Evolutionary conservation across 2,888 invertebrate genomes (phyloP), one percentile per base, ranked within the genome.

Genomic region (Ophion ellenae): DNA sequence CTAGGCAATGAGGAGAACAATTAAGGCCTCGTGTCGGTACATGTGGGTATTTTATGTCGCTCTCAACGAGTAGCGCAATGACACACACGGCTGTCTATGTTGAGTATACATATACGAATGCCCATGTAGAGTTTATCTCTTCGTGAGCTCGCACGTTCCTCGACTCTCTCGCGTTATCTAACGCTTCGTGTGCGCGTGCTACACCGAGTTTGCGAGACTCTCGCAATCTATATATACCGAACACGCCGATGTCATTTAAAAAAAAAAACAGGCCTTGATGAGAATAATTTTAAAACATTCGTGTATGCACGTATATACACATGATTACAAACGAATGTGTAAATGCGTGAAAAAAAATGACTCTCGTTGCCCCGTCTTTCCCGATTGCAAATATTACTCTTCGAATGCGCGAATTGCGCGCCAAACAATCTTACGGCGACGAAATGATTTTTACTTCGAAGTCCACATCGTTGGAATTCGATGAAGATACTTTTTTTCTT

Each of bases 1-100:
- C 89, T 88, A 86, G 87, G 85, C 89, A 89, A 88, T 89, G 89
- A 89, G 82, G 82, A 85, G 81, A 76, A 88, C 87, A 89, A 90
- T 90, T 89, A 89, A 89, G 70, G 89, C 87, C 76, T 86, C 88
- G 80, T 81, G 86, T 75, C 47, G 69, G 73, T 85, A 76, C 75
- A 69, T 71, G 73, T 67, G 47, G 28, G 40, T 28, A 57, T 69
- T 78, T 61, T 61, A 45, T 78, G 78, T 70, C 57, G 40, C 24
- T 47, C 61, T 61, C 45, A 63, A 61, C 47, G 45, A 57, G 53
- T 63, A 32, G 66, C 59, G 10, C 53, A n/a, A 24, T 14, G n/a
- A 66, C 47, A 20, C 32, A 20, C 36, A 45, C 74, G 28, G n/a
- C 40, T 45, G 61, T 24, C 11, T 20, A 36, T 17, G 9, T 36